These are phyloP conservation scores for Episyrphus balteatus DNA, from an alignment of 1,140 invertebrate species.

Conservation along the genomic window DNA sequence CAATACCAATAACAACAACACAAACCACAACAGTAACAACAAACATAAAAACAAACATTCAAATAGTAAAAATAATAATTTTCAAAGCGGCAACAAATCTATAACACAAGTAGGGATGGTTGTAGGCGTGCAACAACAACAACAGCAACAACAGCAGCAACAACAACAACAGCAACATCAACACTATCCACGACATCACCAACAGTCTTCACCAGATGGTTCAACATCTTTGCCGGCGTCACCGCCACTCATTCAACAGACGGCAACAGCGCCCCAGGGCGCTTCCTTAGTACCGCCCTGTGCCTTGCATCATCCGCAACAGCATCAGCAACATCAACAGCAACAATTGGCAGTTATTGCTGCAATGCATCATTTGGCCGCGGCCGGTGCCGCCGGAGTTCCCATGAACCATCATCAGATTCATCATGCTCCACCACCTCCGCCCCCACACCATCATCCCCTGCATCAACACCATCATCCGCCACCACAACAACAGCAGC, in stretches of 20 bases:
- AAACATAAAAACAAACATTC: neutral
- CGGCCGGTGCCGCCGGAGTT: conserved; percentile 13
- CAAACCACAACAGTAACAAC: neutral
- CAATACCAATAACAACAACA: neutral
- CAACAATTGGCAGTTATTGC: conserved; percentile 23
- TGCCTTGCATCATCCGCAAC: conserved; percentile 32
- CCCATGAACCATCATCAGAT: neutral
- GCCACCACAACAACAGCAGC: conserved; percentile 13
- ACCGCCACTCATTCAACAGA: conserved; percentile 27
- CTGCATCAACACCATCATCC: conserved; percentile 5
- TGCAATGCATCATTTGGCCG: conserved; percentile 23
- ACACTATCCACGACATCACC: conserved; percentile 14
- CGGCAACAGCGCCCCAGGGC: conserved; percentile 27
- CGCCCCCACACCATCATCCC: conserved; percentile 8
- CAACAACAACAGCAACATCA: conserved; percentile 2
- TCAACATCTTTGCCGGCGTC: conserved; percentile 26
- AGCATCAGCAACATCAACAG: conserved; percentile 28
- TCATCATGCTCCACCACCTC: conserved; percentile 4
- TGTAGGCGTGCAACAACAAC: conserved; percentile 5
- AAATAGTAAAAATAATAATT: too few species aligned
- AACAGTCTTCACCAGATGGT: conserved; percentile 21
- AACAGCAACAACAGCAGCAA: conserved; percentile 7
- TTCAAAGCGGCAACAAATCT: too few species aligned
- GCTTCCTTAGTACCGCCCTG: conserved; percentile 29
- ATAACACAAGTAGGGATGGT: too few species aligned